phyloP scores from a whole-genome alignment of 1,140 invertebrate species.

The Eurosta solidaginis region DNA sequence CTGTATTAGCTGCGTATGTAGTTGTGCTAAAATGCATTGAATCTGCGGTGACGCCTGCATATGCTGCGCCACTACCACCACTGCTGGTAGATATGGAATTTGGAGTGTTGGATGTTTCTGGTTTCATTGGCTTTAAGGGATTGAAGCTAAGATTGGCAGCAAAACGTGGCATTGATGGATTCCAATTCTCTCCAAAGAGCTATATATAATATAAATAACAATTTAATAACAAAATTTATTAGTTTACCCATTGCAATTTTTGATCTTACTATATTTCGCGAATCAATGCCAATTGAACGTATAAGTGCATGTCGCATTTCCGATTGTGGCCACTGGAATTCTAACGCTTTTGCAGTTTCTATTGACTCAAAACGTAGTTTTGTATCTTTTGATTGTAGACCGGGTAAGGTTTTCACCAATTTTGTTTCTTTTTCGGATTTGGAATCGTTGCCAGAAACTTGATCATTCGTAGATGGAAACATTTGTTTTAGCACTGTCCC shows the following conservation, averaged over 20 bases:
- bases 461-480: neutral
- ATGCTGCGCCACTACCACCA: too few relatives aligned
- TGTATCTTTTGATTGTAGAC: neutral
- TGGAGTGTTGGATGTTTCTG: constrained; percentile 39
- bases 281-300: constrained; percentile 77
- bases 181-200: constrained; percentile 81
- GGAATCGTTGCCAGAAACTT: neutral
- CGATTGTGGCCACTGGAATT: constrained; percentile 57
- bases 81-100: too few relatives aligned
- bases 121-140: constrained; percentile 76
- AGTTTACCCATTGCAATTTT: too few relatives aligned
- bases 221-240: too few relatives aligned
- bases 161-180: constrained; percentile 75
- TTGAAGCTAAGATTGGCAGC: constrained; percentile 76
- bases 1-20: neutral
- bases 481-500: constrained; percentile 20
- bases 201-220: constrained; percentile 58
- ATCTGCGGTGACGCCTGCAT: neutral
- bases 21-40: neutral
- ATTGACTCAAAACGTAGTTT: constrained; percentile 39
- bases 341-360: constrained; percentile 54
- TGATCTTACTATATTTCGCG: constrained; percentile 83
- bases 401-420: neutral
- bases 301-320: constrained; percentile 62
- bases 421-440: neutral